phyloP scores from a whole-genome alignment of 2,113 vertebrate genomes.

The Menura novaehollandiae region DNA sequence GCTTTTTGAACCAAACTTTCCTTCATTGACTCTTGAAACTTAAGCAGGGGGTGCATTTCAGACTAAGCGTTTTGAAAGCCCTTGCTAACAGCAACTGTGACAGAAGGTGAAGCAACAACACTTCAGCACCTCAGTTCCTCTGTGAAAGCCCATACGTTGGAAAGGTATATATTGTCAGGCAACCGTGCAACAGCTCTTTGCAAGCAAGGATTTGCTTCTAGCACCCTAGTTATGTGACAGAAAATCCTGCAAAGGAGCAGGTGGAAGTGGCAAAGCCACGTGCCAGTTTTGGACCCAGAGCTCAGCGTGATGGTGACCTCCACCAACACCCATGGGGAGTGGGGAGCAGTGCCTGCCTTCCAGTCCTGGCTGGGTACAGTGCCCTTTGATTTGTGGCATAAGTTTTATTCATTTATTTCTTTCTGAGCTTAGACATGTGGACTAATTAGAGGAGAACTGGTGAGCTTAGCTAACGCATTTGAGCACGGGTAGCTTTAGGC shows the following conservation, averaged over 20 bases:
- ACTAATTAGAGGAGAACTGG: constrained; percentile 15
- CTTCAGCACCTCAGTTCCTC: background rate
- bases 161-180: background rate
- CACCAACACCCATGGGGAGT: background rate
- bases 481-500: constrained; percentile 21
- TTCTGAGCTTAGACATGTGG: background rate
- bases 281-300: background rate
- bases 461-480: background rate
- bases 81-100: background rate
- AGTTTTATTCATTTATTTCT: background rate
- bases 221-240: background rate
- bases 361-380: background rate
- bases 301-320: background rate
- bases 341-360: background rate
- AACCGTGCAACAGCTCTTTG: background rate
- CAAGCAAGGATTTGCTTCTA: background rate
- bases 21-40: background rate
- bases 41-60: background rate
- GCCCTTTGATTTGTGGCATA: background rate
- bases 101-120: background rate
- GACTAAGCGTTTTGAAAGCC: background rate
- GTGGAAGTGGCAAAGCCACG: background rate
- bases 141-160: background rate
- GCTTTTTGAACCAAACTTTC: background rate
- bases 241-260: background rate